A percentile compares a stretch with the other conserved stretches of the same genome.
Conservation (phyloP, 2,113 vertebrate species). For the Rhinoderma darwinii region DNA sequence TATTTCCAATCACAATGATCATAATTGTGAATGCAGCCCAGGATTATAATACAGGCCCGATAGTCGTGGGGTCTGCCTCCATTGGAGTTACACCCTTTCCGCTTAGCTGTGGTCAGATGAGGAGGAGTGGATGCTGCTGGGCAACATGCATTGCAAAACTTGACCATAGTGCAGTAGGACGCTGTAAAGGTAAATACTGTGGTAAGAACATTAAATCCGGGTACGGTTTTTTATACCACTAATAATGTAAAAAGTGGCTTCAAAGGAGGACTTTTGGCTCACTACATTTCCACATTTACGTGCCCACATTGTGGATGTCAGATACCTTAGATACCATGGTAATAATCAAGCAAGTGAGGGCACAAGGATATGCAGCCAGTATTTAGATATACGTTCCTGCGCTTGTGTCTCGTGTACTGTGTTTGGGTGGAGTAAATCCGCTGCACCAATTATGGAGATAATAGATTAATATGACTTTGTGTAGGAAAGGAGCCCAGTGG, state of each 20-base stretch:
- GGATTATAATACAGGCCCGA: too few relatives aligned
- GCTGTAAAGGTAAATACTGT: too few relatives aligned
- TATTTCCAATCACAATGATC: too few relatives aligned
- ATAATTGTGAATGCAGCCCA: too few relatives aligned
- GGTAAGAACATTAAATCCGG: too few relatives aligned
- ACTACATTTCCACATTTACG: neutral
- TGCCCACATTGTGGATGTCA: neutral
- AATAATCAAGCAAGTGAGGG: neutral
- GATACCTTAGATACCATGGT: neutral
- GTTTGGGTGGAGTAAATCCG: constrained; percentile 7
- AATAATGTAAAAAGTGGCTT: neutral
- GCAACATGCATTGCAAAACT: too few relatives aligned
- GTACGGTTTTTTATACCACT: too few relatives aligned
- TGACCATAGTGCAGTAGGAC: too few relatives aligned
- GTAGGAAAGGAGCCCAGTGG: neutral
- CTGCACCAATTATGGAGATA: constrained; percentile 28
- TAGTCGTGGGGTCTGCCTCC: too few relatives aligned
- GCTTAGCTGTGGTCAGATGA: too few relatives aligned
- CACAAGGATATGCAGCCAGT: neutral
- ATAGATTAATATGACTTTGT: constrained; percentile 24
- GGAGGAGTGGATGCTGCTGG: too few relatives aligned
- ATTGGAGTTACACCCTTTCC: too few relatives aligned
- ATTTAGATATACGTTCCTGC: neutral
- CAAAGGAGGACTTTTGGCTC: neutral
- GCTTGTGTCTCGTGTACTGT: neutral